Evolutionary conservation across 2,797 vertebrate genomes (phyloP), one percentile per base, ranked within the genome.

Genomic region (Ctenopoma multispine): DNA sequence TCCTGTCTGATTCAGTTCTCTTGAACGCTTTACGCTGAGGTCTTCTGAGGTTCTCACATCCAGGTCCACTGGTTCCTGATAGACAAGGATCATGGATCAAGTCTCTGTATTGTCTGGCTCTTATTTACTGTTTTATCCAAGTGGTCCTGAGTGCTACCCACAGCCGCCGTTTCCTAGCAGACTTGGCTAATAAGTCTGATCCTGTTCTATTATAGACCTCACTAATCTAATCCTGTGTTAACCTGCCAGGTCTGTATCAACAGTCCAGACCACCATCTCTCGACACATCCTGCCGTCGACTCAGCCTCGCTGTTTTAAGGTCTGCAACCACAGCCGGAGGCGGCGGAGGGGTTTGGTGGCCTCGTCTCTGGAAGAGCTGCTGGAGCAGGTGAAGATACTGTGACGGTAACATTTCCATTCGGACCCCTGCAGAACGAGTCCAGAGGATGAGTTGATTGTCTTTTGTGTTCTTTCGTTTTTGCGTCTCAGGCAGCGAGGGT

Each of bases 301-400:
- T 48, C 79, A 88, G 31, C 82, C 92, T 4, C 90, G 95, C 40
- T 88, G 93, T 1, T 96, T 95, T 67, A 92, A 87, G 4, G 94
- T 97, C 27, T 96, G 95, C 14, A 95, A 91, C 17, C 88, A 89
- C 17, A 91, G 93, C 82, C 75, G 95, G 3, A 92, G 92, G 88
- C 90, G 80, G 62, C 81, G 94, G 6, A 92, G 92, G 9, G 93
- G 93, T 17, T 87, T 97, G 69, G 90, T 88, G 44, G 95, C 94
- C 11, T 84, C 89, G 59, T 95, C 85, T 17, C 87, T 96, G 67
- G 80, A 93, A 11, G 94, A 96, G 15, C 95, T 97, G 48, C 82
- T 95, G 77, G 89, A 79, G 82, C 95, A 96, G 95, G 96, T 96
- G 85, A 46, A 7, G 2, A 1, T 11, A 3, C 44, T 10, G 18